phyloP scores from a whole-genome alignment of 2,888 invertebrate species.

The Endotricha flammealis region DNA sequence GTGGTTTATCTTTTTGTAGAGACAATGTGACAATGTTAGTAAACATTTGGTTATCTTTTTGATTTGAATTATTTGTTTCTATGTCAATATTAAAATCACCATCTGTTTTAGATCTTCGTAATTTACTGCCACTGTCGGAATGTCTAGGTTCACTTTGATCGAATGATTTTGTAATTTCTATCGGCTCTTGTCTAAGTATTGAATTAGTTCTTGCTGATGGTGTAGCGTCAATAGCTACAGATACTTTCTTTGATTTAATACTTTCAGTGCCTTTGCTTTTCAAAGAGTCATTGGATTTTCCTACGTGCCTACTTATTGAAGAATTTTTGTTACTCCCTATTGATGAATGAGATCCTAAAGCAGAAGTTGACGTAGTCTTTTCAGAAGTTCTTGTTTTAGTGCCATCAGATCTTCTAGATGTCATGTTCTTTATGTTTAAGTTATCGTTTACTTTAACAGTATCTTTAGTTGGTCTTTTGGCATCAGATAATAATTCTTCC shows the following conservation, averaged over 20 bases:
- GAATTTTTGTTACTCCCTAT: conserved; percentile 56
- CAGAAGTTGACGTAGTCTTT: conserved; percentile 69
- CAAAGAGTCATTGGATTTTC: conserved; percentile 66
- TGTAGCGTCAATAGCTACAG: conserved; percentile 88
- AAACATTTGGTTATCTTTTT: conserved; percentile 40
- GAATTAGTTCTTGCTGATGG: conserved; percentile 85
- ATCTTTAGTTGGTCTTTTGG: conserved; percentile 41
- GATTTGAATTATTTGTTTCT: conserved; percentile 17
- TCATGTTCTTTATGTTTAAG: conserved; percentile 31
- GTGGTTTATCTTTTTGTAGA: conserved; percentile 44
- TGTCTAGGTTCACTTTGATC: conserved; percentile 57
- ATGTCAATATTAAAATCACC: conserved; percentile 44
- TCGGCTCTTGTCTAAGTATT: conserved; percentile 85
- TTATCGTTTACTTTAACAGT: conserved; percentile 32
- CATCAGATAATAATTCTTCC: conserved; percentile 62
- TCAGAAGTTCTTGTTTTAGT: conserved; percentile 56
- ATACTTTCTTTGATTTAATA: conserved; percentile 81
- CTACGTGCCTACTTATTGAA: conserved; percentile 37
- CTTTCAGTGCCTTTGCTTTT: conserved; percentile 62
- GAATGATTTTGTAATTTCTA: conserved; percentile 83
- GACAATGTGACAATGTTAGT: conserved; percentile 61
- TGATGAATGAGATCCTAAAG: conserved; percentile 64
- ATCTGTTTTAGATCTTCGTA: conserved; percentile 65
- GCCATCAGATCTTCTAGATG: conserved; percentile 37
- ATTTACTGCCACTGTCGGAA: conserved; percentile 44